Evolutionary conservation across 1,140 invertebrate genomes (phyloP), one percentile per base, ranked within the genome.

Genomic region (Drosophila tsacasi): DNA sequence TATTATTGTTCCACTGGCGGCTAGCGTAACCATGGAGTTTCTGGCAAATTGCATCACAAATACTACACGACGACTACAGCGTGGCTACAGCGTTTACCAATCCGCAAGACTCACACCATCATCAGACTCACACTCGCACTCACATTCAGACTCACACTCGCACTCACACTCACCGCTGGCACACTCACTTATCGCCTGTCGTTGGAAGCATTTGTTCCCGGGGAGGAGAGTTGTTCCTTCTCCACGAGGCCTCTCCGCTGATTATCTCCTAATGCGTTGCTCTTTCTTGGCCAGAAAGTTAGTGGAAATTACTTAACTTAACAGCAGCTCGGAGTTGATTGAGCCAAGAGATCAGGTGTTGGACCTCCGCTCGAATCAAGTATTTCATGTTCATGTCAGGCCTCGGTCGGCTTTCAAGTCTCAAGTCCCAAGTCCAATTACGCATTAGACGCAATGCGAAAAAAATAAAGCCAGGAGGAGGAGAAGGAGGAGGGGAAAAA

Each of bases 41-140:
- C 63, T 84, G 79, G 71, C 80, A 76, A 87, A 86, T 86, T 86
- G 84, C 83, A 87, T 86, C 83, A 85, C 67, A 61, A 58, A 66
- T 71, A 73, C 67, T 67, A 73, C 67, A 73, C 67, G 63, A 63
- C 37, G 25, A n/a, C n/a, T n/a, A n/a, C n/a, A n/a, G n/a, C n/a
- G 30, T 19, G 50, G 68, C 50, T 37, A 42, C 39, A 55, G 50
- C 65, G 76, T 89, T 89, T 77, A 71, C 83, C 84, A 89, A 87
- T 61, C 71, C 49, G 25, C 50, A 63, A 9, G 12, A 23, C 32
- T 23, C 59, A 30, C 35, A 67, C 21, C 15, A 17, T 15, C 7
- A 9, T 23, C 44, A 23, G 19, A 44, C 5, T 13, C 42, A 23
- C 44, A 46, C 44, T 47, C 44, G 21, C 25, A 47, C 49, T 42